These are phyloP conservation scores for Charadrius vociferus DNA, from an alignment of 2,113 vertebrate genomes.

Conservation along the genomic window DNA sequence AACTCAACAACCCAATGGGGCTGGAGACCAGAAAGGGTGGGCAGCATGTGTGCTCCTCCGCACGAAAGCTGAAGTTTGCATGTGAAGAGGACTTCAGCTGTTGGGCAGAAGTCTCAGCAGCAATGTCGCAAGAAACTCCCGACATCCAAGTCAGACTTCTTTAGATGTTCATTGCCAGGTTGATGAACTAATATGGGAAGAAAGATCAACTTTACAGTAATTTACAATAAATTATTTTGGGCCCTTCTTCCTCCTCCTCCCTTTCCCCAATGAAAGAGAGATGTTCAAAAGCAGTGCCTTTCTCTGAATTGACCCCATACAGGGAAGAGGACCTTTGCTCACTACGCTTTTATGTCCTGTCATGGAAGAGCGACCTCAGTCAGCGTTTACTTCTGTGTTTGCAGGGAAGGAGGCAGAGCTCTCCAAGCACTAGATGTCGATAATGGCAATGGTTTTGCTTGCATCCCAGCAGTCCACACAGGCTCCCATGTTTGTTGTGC, in stretches of 20 bases:
- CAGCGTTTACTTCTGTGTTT: background rate
- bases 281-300: background rate
- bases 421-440: background rate
- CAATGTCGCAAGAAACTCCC: background rate
- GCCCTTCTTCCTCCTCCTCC: background rate
- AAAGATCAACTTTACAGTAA: background rate
- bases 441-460: background rate
- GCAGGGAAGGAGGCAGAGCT: background rate
- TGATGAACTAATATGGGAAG: conserved; percentile 59
- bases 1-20: background rate
- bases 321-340: background rate
- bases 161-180: conserved; percentile 70
- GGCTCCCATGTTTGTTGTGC: background rate
- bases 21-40: background rate
- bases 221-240: background rate
- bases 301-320: background rate
- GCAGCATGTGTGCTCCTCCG: background rate
- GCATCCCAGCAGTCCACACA: background rate
- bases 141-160: background rate
- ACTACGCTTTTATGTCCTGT: background rate
- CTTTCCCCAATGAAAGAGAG: background rate
- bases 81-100: background rate
- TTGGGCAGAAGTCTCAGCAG: background rate
- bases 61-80: background rate
- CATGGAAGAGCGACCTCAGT: background rate